Base-by-base conservation (phyloP, 30 jellyfish, hydroid and myxozoan species). In the Turritopsis rubra region DNA sequence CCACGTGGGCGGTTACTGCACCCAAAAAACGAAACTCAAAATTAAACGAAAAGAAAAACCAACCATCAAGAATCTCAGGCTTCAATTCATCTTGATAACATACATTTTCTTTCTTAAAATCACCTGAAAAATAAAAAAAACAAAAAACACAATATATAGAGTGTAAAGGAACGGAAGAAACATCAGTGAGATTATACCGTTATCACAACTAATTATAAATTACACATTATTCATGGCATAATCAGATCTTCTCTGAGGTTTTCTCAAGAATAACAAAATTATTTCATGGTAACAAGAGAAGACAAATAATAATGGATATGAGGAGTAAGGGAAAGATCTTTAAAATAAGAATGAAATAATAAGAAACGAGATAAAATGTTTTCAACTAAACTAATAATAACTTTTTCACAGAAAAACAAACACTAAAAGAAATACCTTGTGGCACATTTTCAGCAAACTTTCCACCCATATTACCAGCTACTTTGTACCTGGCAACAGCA, bases 391-490 rank as follows among this genome's bases (percentile, higher is more conserved):
- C 5, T 13, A 3, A 41, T 41, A 13, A 5, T 41, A 13, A 5
- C 60, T 3, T 13, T 41, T 3, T 41, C 13, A 41, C 13, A 41
- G 13, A 41, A 3, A 41, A 41, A 41, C 60, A 41, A 41, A 41
- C 5, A 41, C 60, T 3, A 41, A 41, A 41, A 41, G 60, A 41
- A 7, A n/a, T 27, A 27, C 97, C 97, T 78, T 85, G 82, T 54
- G n/a, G 72, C 29, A 90, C 97, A 75, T 90, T 85, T 83, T 81
- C 81, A 54, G 80, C 77, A 81, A 29, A 90, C 26, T 85, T 73
- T 4, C 97, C 97, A 1, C 52, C 75, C 60, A 85, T 73, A 53
- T 90, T 90, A 8, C 97, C 97, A 19, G 90, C 86, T 3, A 70
- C 52, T 28, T 74, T 77, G 81, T 90, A 90, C 24, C 97, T 66